Conservation (phyloP, 2,113 vertebrate species). For the Emydocephalus ijimae region DNA sequence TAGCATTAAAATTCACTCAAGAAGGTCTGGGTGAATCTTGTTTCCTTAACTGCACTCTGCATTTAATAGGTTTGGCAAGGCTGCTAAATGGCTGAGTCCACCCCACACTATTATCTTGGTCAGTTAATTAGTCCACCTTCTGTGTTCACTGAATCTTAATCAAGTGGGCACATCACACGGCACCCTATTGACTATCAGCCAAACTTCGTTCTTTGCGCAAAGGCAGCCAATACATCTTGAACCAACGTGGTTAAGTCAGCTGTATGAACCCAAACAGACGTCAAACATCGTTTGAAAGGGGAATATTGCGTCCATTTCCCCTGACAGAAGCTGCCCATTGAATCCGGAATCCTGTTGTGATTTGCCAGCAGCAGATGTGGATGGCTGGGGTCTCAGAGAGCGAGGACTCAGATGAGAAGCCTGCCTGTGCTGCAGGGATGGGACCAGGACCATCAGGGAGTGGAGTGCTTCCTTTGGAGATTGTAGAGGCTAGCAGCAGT, state of each 20-base stretch:
- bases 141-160: neutral
- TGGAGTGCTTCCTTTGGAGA: no score
- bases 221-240: neutral
- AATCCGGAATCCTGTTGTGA: neutral
- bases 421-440: no score
- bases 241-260: neutral
- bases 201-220: neutral
- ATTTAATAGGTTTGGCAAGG: neutral
- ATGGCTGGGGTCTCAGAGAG: no score
- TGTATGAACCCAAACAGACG: neutral
- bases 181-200: neutral
- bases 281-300: neutral
- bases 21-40: neutral
- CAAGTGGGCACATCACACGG: neutral
- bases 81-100: neutral
- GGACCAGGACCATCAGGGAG: no score
- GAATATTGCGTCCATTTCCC: neutral
- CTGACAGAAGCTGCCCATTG: neutral
- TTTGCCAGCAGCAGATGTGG: no score
- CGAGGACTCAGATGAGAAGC: no score
- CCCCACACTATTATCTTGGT: neutral
- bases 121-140: neutral
- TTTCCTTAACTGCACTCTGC: neutral
- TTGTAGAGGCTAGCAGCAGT: no score
- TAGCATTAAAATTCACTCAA: neutral